Evolutionary conservation across 2,797 vertebrate species (phyloP), one percentile per base, ranked within the genome.

Genomic region (Pyrocephalus nanus): DNA sequence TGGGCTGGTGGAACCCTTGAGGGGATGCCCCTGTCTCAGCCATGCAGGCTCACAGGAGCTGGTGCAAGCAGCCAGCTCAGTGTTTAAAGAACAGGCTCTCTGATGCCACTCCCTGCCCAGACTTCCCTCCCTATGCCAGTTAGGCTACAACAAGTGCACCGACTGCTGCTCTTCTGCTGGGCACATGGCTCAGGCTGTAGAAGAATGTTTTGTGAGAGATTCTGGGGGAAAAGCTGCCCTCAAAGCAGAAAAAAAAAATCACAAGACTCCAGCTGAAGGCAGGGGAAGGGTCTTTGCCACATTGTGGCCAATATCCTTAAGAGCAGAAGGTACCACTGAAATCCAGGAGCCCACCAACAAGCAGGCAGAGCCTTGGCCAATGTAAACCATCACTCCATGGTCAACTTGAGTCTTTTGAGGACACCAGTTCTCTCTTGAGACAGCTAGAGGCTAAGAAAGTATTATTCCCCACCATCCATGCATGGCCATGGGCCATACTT

Each of bases 1-100:
- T 0, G 0, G n/a, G 48, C 19, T 69, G 32, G 3, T 22, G 27
- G 15, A 53, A n/a, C 12, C 65, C 53, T 22, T 8, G 0, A 10
- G 36, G 40, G 16, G 38, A 36, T 11, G 40, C 10, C 25, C 4
- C 1, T 3, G 13, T 16, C 29, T n/a, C 61, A 79, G 55, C 9
- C 0, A 1, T 19, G 55, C 21, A 60, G 36, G 45, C 15, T 70
- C 15, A 27, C 0, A 0, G 61, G 2, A 71, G 43, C 57, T 15
- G 4, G 3, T 29, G 26, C 25, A 55, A 89, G 62, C 45, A 81
- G 53, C 16, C 29, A 66, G 57, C 16, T 84, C 1, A 0, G 7
- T 34, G 8, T 36, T 71, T n/a, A 11, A 75, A 66, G 34, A 77
- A 23, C 26, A 67, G n/a, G 15, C 12, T 65, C 45, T 57, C 34